Conservation (phyloP, 1,140 invertebrate genomes). For the Drosophila navojoa region DNA sequence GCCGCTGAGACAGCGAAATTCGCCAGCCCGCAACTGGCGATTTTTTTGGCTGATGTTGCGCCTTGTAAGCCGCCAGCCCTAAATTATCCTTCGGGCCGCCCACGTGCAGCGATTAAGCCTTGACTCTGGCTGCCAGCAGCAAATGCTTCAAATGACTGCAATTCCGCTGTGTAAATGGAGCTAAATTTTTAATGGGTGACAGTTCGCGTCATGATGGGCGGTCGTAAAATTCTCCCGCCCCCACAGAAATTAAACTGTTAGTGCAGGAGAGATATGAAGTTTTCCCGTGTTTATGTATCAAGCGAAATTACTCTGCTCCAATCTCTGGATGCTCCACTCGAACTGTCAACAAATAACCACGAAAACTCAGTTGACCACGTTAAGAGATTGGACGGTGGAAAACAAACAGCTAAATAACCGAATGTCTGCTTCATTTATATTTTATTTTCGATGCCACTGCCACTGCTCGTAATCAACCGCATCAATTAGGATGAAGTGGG, state of each 20-base stretch:
- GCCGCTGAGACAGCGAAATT: slow-evolving; percentile 52
- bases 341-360: slow-evolving; percentile 23
- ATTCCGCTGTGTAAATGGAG: slow-evolving; percentile 36
- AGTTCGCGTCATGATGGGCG: slow-evolving; percentile 7
- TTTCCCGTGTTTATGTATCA: slow-evolving; percentile 1
- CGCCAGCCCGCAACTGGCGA: slow-evolving; percentile 7
- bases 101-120: slow-evolving; percentile 35
- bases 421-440: slow-evolving; percentile 14
- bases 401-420: slow-evolving; percentile 46
- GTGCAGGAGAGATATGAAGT: not conserved
- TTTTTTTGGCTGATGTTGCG: slow-evolving; percentile 46
- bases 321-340: slow-evolving; percentile 3
- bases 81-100: slow-evolving; percentile 18
- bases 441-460: not conserved
- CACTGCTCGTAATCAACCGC: slow-evolving; percentile 19
- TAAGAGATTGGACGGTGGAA: slow-evolving; percentile 1
- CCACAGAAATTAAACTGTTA: slow-evolving; percentile 7
- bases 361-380: slow-evolving; percentile 21
- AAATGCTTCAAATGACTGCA: slow-evolving; percentile 28
- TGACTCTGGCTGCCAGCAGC: too few relatives aligned
- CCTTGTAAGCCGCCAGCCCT: slow-evolving; percentile 26
- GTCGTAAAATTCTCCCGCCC: slow-evolving; percentile 32
- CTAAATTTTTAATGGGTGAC: slow-evolving; percentile 44
- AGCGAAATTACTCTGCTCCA: not conserved
- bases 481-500: slow-evolving; percentile 61